phyloP scores from a whole-genome alignment of 23 tunicate genomes.

The Styela clava region DNA sequence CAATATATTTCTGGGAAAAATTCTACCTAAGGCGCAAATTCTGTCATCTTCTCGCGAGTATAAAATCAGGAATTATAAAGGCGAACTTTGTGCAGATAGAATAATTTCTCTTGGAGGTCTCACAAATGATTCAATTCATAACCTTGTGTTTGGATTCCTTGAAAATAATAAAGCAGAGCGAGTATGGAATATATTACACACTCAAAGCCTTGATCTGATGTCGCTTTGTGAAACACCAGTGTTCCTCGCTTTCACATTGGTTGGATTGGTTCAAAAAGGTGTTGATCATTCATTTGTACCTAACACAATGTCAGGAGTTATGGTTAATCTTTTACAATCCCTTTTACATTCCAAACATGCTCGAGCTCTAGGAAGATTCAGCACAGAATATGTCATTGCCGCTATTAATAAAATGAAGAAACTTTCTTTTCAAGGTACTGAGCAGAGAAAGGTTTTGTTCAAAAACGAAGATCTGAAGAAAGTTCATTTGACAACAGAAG shows the following conservation, averaged over 20 bases:
- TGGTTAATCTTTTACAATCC: background rate
- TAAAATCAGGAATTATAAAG: background rate
- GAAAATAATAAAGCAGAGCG: background rate
- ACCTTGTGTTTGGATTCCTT: background rate
- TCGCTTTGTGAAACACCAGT: background rate
- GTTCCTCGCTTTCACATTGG: background rate
- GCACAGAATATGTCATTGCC: background rate
- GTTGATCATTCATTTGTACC: background rate
- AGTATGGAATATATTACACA: background rate
- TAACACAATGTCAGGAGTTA: background rate
- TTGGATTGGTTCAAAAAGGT: background rate
- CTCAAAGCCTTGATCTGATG: background rate
- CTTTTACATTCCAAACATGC: background rate
- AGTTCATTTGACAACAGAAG: background rate
- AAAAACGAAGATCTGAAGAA: background rate
- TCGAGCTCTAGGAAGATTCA: background rate
- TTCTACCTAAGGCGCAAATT: background rate
- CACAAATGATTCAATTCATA: background rate
- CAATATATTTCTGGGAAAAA: background rate
- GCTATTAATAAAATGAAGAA: background rate
- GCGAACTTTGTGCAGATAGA: background rate
- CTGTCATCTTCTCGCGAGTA: background rate
- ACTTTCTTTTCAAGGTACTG: background rate
- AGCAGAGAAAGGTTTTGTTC: background rate
- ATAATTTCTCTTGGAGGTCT: background rate